These are phyloP conservation scores for Aspiorhynchus laticeps DNA, from an alignment of 2,113 vertebrate genomes.

Conservation along the genomic window DNA sequence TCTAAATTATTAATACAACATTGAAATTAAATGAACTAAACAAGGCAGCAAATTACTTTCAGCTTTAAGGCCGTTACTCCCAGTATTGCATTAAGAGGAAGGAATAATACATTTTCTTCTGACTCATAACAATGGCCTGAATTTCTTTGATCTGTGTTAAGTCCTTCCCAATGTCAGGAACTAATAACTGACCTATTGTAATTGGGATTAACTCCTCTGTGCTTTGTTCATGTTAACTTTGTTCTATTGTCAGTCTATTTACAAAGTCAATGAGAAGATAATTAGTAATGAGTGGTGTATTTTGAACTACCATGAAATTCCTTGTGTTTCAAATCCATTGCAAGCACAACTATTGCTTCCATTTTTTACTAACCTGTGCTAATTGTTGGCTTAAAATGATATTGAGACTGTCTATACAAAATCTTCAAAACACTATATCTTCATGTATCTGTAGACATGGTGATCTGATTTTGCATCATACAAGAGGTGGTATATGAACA, in stretches of 20 bases:
- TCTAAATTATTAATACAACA: not conserved
- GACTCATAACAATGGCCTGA: conserved; percentile 21
- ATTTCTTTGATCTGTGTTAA: conserved; percentile 50
- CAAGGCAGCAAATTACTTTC: not conserved
- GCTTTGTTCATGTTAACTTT: conserved; percentile 47
- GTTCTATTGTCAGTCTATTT: conserved; percentile 42
- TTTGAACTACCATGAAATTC: conserved; percentile 30
- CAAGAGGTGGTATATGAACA: not conserved
- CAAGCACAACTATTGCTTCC: not conserved
- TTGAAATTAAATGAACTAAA: not conserved
- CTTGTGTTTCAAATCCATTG: not conserved
- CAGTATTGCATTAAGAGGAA: conserved; percentile 21
- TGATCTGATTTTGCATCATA: not conserved
- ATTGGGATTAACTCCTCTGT: conserved; percentile 34
- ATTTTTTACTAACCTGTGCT: not conserved
- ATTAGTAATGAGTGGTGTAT: conserved; percentile 41
- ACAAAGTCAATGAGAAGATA: conserved; percentile 46
- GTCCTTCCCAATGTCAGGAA: conserved; percentile 35
- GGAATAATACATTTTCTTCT: conserved; percentile 37
- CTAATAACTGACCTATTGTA: conserved; percentile 44
- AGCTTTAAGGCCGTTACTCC: not conserved
- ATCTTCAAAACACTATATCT: not conserved
- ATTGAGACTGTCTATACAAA: not conserved
- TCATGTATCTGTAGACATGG: not conserved
- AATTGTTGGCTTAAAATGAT: not conserved